These are phyloP conservation scores for Drosophila albomicans DNA, from an alignment of 1,140 invertebrate species.

Conservation along the genomic window DNA sequence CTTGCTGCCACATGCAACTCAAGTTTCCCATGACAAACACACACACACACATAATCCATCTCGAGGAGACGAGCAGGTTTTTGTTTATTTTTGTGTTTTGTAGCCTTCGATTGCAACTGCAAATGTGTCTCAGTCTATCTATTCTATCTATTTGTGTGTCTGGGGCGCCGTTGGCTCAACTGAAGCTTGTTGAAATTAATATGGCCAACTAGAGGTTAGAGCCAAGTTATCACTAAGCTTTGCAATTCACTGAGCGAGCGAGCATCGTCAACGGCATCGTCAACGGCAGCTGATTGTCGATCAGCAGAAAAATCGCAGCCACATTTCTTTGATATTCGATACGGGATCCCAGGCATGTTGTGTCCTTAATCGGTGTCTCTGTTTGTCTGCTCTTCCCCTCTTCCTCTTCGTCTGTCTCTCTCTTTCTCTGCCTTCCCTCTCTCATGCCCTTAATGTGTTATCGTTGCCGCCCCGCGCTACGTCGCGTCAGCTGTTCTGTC, in stretches of 20 bases:
- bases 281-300: slow-evolving; percentile 21
- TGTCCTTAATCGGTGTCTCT: slow-evolving; percentile 28
- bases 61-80: slow-evolving; percentile 30
- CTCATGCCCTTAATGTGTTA: background rate
- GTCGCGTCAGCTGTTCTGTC: slow-evolving; percentile 59
- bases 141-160: background rate
- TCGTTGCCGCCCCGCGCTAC: slow-evolving; percentile 5
- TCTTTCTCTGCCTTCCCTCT: too few species aligned
- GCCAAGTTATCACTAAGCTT: slow-evolving; percentile 14
- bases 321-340: slow-evolving; percentile 52
- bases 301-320: slow-evolving; percentile 38
- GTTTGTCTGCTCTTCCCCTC: background rate
- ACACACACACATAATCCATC: slow-evolving; percentile 6
- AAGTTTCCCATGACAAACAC: slow-evolving; percentile 31
- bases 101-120: too few species aligned
- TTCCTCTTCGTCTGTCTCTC: background rate
- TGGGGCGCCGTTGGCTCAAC: slow-evolving; percentile 3
- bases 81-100: too few species aligned
- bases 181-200: slow-evolving; percentile 40
- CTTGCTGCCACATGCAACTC: slow-evolving; percentile 29
- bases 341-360: slow-evolving; percentile 31
- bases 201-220: slow-evolving; percentile 25
- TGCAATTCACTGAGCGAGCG: background rate
- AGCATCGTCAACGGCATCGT: background rate
- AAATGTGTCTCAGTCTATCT: background rate